Evolutionary conservation across 1,140 invertebrate species (phyloP).

Genomic region (Capitella teleta): DNA sequence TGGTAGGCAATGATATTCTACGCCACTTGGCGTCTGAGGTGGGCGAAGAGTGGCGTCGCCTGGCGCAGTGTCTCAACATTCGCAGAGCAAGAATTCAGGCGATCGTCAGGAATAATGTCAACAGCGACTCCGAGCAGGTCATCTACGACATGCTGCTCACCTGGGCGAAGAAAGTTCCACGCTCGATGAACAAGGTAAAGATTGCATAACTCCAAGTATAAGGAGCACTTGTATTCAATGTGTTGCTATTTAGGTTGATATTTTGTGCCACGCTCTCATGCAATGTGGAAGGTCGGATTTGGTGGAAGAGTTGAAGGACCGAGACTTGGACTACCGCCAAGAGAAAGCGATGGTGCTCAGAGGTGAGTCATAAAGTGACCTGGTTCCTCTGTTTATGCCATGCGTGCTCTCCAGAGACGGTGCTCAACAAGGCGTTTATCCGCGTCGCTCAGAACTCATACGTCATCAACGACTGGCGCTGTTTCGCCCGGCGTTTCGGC

Average conservation of each 20-base stretch:
- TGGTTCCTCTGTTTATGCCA: no score
- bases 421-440: no score
- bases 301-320: constrained; percentile 19
- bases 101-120: constrained; percentile 21
- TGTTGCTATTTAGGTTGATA: constrained; percentile 15
- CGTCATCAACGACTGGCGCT: no score
- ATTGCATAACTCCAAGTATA: neutral
- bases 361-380: no score
- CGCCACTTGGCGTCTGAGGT: constrained; percentile 21
- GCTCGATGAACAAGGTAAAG: constrained; percentile 25
- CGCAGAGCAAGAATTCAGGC: constrained; percentile 27
- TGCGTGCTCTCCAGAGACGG: no score
- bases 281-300: constrained; percentile 21
- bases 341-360: no score
- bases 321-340: no score
- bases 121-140: constrained; percentile 17
- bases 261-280: constrained; percentile 19
- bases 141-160: constrained; percentile 31
- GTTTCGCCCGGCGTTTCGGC: no score
- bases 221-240: neutral
- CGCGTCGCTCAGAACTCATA: no score
- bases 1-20: constrained; percentile 22
- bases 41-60: constrained; percentile 29
- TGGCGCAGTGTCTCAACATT: constrained; percentile 23
- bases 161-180: constrained; percentile 30